phyloP scores from a whole-genome alignment of 2,888 invertebrate genomes.

The Parochlus steinenii region DNA sequence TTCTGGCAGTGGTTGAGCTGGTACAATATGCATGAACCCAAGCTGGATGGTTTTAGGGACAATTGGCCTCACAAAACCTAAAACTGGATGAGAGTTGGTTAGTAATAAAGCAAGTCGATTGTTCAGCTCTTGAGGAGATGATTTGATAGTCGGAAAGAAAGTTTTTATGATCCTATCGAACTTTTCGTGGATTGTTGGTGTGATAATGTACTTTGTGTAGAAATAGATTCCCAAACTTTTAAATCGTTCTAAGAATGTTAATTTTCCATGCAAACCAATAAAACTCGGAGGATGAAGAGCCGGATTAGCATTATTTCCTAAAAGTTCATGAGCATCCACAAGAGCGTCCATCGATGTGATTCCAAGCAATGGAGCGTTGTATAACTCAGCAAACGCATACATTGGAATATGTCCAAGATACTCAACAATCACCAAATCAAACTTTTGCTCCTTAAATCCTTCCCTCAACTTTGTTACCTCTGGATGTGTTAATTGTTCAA shows the following conservation, averaged over 20 bases:
- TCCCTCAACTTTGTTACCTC: slow-evolving; percentile 18
- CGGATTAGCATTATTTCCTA: slow-evolving; percentile 34
- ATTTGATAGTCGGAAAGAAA: neutral
- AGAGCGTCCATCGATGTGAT: slow-evolving; percentile 31
- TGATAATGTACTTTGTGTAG: neutral
- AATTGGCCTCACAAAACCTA: neutral
- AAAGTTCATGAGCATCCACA: slow-evolving; percentile 13
- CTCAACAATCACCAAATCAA: slow-evolving; percentile 38
- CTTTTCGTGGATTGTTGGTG: neutral
- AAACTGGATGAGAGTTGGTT: slow-evolving; percentile 3
- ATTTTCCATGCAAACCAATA: slow-evolving; percentile 25
- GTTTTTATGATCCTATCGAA: neutral
- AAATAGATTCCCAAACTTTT: slow-evolving; percentile 12
- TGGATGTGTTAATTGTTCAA: slow-evolving; percentile 7
- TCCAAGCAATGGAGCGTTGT: slow-evolving; percentile 34
- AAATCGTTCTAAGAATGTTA: slow-evolving; percentile 25
- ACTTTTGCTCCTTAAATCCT: slow-evolving; percentile 32
- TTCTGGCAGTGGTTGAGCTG: slow-evolving; percentile 1
- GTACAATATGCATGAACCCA: slow-evolving; percentile 5
- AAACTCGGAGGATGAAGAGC: slow-evolving; percentile 33
- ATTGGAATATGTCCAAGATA: slow-evolving; percentile 28
- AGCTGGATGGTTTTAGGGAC: slow-evolving; percentile 4
- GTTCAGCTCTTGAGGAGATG: neutral
- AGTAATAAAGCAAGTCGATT: neutral
- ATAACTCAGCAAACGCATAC: slow-evolving; percentile 34